phyloP scores from a whole-genome alignment of 2,113 vertebrate genomes.

The Dipodomys spectabilis region DNA sequence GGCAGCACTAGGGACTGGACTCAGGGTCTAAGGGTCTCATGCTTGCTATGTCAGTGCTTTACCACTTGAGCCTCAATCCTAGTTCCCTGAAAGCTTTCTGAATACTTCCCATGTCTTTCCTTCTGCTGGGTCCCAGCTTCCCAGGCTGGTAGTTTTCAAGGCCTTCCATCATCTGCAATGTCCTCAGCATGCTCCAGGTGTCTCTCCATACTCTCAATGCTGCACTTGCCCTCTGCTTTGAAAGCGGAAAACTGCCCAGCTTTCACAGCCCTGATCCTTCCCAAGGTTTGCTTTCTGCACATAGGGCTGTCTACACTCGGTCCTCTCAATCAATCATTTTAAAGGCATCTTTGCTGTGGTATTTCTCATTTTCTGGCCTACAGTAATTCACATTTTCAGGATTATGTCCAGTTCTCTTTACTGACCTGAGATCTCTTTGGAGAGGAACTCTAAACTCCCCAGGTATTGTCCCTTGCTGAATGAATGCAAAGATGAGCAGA shows the following conservation, averaged over 20 bases:
- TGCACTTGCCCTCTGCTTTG: neutral
- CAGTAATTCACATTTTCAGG: neutral
- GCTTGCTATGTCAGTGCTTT: neutral
- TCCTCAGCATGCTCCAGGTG: neutral
- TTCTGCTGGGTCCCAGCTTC: neutral
- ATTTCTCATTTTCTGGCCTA: slow-evolving; percentile 1
- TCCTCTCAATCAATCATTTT: neutral
- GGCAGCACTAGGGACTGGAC: neutral
- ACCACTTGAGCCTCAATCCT: neutral
- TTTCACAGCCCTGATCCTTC: neutral
- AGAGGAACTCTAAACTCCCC: neutral
- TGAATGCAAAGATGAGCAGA: neutral
- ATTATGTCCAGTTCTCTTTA: neutral
- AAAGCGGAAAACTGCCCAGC: neutral
- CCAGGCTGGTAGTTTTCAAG: neutral
- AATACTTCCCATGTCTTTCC: neutral
- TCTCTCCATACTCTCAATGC: neutral
- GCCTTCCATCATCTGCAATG: neutral
- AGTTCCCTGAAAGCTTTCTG: neutral
- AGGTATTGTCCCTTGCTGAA: neutral
- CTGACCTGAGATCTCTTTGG: neutral
- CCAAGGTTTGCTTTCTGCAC: neutral
- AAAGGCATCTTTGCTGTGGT: neutral
- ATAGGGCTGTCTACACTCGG: neutral
- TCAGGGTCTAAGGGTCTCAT: neutral